phyloP scores from a whole-genome alignment of 2,797 vertebrate species.

The Enteromius viviparus region DNA sequence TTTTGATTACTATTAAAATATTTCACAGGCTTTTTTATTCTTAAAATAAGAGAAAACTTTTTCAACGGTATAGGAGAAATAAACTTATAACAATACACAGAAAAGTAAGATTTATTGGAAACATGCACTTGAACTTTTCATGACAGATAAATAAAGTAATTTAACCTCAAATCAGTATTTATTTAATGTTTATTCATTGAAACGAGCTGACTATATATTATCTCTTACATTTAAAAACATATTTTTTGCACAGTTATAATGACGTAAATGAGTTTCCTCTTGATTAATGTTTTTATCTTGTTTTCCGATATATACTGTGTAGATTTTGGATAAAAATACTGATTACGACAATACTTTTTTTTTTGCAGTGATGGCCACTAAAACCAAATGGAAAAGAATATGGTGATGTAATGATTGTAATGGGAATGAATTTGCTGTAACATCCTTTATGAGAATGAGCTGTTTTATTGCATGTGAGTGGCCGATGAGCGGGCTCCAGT shows the following conservation, averaged over 20 bases:
- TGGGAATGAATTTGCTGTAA: conserved; percentile 43
- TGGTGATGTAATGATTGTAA: conserved; percentile 50
- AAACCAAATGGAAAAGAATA: conserved; percentile 47
- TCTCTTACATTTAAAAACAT: not conserved
- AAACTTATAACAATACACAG: not conserved
- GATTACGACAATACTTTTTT: not conserved
- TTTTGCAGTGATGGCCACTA: conserved; percentile 32
- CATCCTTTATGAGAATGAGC: conserved; percentile 41
- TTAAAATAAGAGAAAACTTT: not conserved
- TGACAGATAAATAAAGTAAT: not conserved
- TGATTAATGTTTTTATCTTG: not conserved
- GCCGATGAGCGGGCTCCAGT: conserved; percentile 24
- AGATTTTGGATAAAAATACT: not conserved
- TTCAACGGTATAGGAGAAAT: not conserved
- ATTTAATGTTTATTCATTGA: not conserved
- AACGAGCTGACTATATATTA: not conserved
- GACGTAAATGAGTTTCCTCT: not conserved
- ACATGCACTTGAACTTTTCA: not conserved
- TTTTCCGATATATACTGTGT: not conserved
- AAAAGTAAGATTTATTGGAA: not conserved
- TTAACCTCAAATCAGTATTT: not conserved
- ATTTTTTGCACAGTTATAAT: not conserved
- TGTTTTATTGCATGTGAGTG: conserved; percentile 38
- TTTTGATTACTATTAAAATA: not conserved
- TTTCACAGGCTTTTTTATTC: not conserved